A percentile compares a stretch with the other conserved stretches of the same genome.
These are phyloP conservation scores for Sipunculus nudus DNA, from an alignment of 2,888 invertebrate species.

Conservation along the genomic window DNA sequence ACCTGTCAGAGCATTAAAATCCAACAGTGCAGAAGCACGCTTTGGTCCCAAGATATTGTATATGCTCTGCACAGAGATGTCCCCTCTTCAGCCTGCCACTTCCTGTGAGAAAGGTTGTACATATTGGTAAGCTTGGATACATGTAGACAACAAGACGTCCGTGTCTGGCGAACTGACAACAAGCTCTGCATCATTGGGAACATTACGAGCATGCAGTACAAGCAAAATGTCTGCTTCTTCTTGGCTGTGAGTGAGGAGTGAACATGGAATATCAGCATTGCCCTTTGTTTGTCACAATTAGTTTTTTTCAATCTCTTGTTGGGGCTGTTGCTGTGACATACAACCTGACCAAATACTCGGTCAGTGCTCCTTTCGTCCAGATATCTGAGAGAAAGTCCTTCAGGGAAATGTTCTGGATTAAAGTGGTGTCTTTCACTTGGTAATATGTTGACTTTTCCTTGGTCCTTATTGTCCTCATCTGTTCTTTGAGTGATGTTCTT, in stretches of 20 bases:
- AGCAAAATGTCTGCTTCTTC: conserved; percentile 3
- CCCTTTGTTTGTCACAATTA: conserved; percentile 21
- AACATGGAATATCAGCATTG: conserved; percentile 5
- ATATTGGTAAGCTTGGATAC: not conserved
- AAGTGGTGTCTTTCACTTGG: conserved; percentile 21
- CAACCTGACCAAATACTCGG: conserved; percentile 21
- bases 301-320: conserved; percentile 20
- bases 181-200: not conserved
- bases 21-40: conserved; percentile 22
- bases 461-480: conserved; percentile 24
- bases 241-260: conserved; percentile 5
- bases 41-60: conserved; percentile 18
- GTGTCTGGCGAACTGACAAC: conserved; percentile 3
- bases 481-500: conserved; percentile 17
- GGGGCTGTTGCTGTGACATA: conserved; percentile 20
- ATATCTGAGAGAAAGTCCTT: conserved; percentile 26
- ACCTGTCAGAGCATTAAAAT: conserved; percentile 22
- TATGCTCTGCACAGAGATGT: conserved; percentile 10
- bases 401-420: conserved; percentile 29
- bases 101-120: not conserved
- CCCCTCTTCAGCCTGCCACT: no score
- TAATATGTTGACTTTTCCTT: conserved; percentile 30
- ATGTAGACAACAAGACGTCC: not conserved
- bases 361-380: conserved; percentile 20
- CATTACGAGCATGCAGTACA: not conserved